These are phyloP conservation scores for Perccottus glenii DNA, from an alignment of 2,113 vertebrate species.

Conservation along the genomic window DNA sequence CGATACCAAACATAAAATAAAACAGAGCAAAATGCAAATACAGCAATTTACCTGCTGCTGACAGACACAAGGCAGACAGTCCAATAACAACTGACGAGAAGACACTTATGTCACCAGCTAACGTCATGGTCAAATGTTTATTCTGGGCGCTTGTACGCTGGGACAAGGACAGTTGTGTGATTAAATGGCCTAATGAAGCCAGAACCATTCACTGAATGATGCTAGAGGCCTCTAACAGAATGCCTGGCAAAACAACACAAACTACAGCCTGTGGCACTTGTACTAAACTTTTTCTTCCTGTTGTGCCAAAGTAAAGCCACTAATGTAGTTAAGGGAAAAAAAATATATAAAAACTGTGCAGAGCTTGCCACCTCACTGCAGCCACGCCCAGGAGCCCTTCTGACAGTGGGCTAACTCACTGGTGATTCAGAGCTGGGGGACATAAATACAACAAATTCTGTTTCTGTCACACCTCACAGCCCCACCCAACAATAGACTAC, in stretches of 20 bases:
- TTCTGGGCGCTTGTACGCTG: too few species aligned
- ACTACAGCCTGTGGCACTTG: conserved; percentile 44
- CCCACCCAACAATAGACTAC: neutral
- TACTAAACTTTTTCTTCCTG: conserved; percentile 50
- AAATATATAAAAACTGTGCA: conserved; percentile 5
- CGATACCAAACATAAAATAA: too few species aligned
- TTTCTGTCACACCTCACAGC: conserved; percentile 11
- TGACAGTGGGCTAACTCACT: conserved; percentile 22
- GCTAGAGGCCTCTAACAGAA: conserved; percentile 13
- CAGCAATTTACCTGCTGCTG: conserved; percentile 18
- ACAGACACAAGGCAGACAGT: conserved; percentile 14
- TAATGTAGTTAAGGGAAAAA: conserved; percentile 1
- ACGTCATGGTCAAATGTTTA: too few species aligned
- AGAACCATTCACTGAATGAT: conserved; percentile 14
- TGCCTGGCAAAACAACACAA: conserved; percentile 39
- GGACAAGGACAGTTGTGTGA: neutral
- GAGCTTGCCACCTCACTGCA: neutral
- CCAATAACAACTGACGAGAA: conserved; percentile 2
- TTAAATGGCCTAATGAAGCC: neutral
- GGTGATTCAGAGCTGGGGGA: conserved; percentile 30
- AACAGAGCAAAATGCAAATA: conserved; percentile 37
- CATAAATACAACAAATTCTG: conserved; percentile 45
- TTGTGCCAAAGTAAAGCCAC: conserved; percentile 24
- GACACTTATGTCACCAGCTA: too few species aligned
- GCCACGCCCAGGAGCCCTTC: conserved; percentile 16